A percentile compares a stretch with the other conserved stretches of the same genome.
These are phyloP conservation scores for Oreortyx pictus DNA, from an alignment of 2,797 vertebrate species.

Conservation along the genomic window DNA sequence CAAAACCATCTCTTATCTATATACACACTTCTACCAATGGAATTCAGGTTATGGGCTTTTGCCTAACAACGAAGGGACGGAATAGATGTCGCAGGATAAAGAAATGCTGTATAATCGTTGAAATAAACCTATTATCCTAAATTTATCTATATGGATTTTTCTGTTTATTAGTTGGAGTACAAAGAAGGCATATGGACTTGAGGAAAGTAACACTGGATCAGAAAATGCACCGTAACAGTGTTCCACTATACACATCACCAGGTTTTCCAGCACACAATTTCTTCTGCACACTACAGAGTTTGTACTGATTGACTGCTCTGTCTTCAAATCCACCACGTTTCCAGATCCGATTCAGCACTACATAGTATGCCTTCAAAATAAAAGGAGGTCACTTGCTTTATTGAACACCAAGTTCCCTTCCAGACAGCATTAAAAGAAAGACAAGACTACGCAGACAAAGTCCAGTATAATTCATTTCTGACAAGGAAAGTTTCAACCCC, in stretches of 20 bases:
- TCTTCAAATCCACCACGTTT: slow-evolving; percentile 70
- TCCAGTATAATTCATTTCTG: slow-evolving; percentile 87
- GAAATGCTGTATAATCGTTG: slow-evolving; percentile 74
- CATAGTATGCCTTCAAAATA: slow-evolving; percentile 79
- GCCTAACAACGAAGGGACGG: slow-evolving; percentile 67
- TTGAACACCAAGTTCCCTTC: slow-evolving; percentile 81
- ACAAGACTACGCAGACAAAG: slow-evolving; percentile 87
- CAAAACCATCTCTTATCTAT: slow-evolving; percentile 76
- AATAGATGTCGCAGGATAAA: slow-evolving; percentile 66
- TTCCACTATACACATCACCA: slow-evolving; percentile 63
- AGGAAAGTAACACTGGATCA: slow-evolving; percentile 80
- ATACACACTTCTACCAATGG: slow-evolving; percentile 71
- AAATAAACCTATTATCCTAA: slow-evolving; percentile 74
- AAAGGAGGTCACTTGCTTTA: slow-evolving; percentile 82
- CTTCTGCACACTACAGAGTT: slow-evolving; percentile 74
- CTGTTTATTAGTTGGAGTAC: slow-evolving; percentile 74
- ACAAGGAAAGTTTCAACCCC: slow-evolving; percentile 88
- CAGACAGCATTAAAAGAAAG: slow-evolving; percentile 82
- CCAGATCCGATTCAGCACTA: slow-evolving; percentile 78
- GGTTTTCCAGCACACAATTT: slow-evolving; percentile 72
- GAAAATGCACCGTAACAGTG: slow-evolving; percentile 76
- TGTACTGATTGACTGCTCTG: slow-evolving; percentile 64
- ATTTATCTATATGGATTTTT: slow-evolving; percentile 62
- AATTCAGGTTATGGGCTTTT: slow-evolving; percentile 51
- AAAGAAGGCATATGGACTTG: slow-evolving; percentile 75